Evolutionary conservation across 2,113 vertebrate species (phyloP), one percentile per base, ranked within the genome.

Genomic region (Eublepharis macularius): DNA sequence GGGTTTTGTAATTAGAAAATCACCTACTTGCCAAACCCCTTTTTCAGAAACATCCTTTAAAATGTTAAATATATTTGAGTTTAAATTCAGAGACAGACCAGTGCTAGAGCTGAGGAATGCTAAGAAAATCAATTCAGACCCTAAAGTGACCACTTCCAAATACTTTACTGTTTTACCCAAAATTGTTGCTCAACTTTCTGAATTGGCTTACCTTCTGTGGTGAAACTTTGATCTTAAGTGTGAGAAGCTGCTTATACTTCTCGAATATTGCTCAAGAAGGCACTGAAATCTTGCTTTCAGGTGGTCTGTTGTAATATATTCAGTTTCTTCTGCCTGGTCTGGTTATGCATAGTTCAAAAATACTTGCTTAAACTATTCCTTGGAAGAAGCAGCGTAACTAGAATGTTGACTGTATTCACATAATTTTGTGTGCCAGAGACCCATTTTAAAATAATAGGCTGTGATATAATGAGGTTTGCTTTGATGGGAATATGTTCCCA

Each of bases 221-320:
- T 78, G 39, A 0, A 2, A 63, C 60, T 54, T 83, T 32, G 39
- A 70, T 87, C 77, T 39, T 9, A 17, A 70, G 72, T 63, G 57
- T 86, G 75, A 88, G 36, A 34, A 41, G 19, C 51, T 79, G 24
- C 13, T 10, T 79, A 36, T 19, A 19, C 77, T 26, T 47, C 29
- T 13, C 12, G 0, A 14, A 16, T 43, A 69, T 49, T 85, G 49
- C 80, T 57, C 57, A 79, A 77, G 65, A 83, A 39, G 36, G 66
- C 89, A 79, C 47, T 60, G 7, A 88, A 76, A 81, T 89, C 76
- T 77, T 70, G 84, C 86, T 36, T 0, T 0, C 43, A 57, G 54
- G 14, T 76, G 54, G 54, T 76, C 24, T 11, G 2, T n/a, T 87
- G 74, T 91, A 89, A 57, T 85, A 90, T 84, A 86, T 34, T 54